Percentiles rank a stretch among this genome's conserved stretches.
Evolutionary conservation across 2,888 invertebrate species (phyloP).

Genomic region (Phanerotoma sp.): DNA sequence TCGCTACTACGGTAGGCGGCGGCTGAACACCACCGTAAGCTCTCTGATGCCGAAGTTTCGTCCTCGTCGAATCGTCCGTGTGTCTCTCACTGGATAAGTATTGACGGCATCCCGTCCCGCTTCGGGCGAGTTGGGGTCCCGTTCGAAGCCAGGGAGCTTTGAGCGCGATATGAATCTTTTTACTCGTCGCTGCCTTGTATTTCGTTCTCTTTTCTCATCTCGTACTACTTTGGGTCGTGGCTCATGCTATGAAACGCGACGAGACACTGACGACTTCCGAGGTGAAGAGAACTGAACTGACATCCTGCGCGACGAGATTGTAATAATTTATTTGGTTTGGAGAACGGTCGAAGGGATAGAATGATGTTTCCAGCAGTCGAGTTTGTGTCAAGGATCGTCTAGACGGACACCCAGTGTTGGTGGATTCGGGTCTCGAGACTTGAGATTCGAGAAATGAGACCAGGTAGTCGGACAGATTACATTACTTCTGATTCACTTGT

Average conservation of each 20-base stretch:
- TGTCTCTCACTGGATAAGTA: slow-evolving; percentile 23
- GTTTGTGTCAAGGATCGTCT: slow-evolving; percentile 11
- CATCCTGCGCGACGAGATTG: slow-evolving; percentile 35
- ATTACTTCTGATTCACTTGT: slow-evolving; percentile 1
- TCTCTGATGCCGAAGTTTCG: slow-evolving; percentile 32
- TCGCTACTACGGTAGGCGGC: slow-evolving; percentile 30
- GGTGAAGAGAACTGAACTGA: slow-evolving; percentile 29
- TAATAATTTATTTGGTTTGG: slow-evolving; percentile 53
- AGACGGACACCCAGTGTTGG: slow-evolving; percentile 1
- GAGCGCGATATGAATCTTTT: slow-evolving; percentile 27
- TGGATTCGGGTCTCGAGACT: too few relatives aligned
- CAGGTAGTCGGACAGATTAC: neutral
- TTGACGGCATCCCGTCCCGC: slow-evolving; percentile 48
- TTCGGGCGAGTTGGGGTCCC: slow-evolving; percentile 49
- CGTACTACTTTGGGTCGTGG: slow-evolving; percentile 21
- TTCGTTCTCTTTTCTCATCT: slow-evolving; percentile 16
- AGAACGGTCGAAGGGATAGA: neutral
- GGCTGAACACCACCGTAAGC: slow-evolving; percentile 34
- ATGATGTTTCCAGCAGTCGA: slow-evolving; percentile 12
- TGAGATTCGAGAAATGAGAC: neutral
- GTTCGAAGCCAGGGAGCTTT: slow-evolving; percentile 41
- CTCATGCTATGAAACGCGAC: slow-evolving; percentile 14
- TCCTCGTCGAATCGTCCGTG: slow-evolving; percentile 24
- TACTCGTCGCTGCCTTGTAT: slow-evolving; percentile 21
- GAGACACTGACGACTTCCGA: slow-evolving; percentile 25